phyloP scores from a whole-genome alignment of 1,140 invertebrate genomes.

The Papilio xuthus region DNA sequence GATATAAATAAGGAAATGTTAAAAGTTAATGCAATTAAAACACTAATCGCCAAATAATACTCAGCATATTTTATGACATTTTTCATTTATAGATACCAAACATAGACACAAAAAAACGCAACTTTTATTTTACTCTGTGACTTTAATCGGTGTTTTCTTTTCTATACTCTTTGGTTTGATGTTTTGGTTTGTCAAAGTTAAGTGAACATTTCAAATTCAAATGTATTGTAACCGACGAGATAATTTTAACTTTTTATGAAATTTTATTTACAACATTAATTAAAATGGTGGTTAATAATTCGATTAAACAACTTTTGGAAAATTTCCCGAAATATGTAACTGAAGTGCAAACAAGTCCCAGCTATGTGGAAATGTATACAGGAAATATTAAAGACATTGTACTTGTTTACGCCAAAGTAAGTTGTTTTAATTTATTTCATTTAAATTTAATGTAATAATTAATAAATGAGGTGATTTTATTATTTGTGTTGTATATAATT shows the following conservation, averaged over 20 bases:
- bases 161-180: no score
- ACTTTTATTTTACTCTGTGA: neutral
- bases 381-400: slow-evolving; percentile 63
- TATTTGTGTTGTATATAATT: neutral
- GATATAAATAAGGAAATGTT: neutral
- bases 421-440: slow-evolving; percentile 20
- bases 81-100: neutral
- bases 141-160: neutral
- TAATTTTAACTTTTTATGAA: neutral
- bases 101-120: neutral
- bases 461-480: neutral
- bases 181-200: neutral
- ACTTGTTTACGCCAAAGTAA: slow-evolving; percentile 68
- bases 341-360: slow-evolving; percentile 66
- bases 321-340: slow-evolving; percentile 61
- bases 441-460: neutral
- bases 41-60: neutral
- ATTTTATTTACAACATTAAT: slow-evolving; percentile 31
- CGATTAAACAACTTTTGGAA: slow-evolving; percentile 57
- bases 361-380: slow-evolving; percentile 73
- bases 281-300: slow-evolving; percentile 52
- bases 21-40: neutral
- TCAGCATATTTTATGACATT: neutral
- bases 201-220: slow-evolving; percentile 16
- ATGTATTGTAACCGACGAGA: slow-evolving; percentile 1